phyloP scores from a whole-genome alignment of 2,113 vertebrate genomes.

The Zingel zingel region DNA sequence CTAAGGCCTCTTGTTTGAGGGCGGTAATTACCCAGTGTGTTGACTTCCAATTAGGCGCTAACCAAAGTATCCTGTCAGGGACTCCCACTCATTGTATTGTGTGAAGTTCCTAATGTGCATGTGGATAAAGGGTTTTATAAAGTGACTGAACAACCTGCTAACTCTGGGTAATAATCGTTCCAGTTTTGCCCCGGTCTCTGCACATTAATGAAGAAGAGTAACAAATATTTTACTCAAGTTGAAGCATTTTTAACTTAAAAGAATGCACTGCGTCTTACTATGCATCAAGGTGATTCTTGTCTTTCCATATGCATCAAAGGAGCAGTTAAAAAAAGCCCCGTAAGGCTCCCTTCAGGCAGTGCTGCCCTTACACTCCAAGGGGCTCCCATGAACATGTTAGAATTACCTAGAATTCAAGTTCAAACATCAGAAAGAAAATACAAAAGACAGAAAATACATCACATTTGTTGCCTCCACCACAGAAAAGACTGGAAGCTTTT shows the following conservation, averaged over 20 bases:
- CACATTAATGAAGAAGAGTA: neutral
- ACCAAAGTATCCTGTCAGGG: neutral
- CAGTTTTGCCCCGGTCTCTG: neutral
- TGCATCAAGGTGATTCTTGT: neutral
- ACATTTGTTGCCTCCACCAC: neutral
- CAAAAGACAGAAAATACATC: neutral
- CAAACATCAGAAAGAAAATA: conserved; percentile 4
- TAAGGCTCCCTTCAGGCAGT: neutral
- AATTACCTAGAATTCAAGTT: neutral
- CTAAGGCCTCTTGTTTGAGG: neutral
- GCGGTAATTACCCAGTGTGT: neutral
- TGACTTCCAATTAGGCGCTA: neutral
- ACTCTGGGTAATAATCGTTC: neutral
- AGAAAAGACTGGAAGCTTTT: neutral
- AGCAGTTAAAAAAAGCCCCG: neutral
- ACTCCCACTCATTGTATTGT: neutral
- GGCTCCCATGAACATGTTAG: neutral
- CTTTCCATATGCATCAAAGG: neutral
- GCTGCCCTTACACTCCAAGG: neutral
- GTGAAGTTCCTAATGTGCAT: neutral
- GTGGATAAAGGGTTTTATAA: neutral
- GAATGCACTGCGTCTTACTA: neutral
- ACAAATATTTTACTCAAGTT: neutral
- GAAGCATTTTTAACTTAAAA: neutral
- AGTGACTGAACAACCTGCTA: no score